Percentiles rank a stretch among this genome's conserved stretches.
Evolutionary conservation across 2,113 vertebrate genomes (phyloP).

Genomic region (Dolichotis patagonum): DNA sequence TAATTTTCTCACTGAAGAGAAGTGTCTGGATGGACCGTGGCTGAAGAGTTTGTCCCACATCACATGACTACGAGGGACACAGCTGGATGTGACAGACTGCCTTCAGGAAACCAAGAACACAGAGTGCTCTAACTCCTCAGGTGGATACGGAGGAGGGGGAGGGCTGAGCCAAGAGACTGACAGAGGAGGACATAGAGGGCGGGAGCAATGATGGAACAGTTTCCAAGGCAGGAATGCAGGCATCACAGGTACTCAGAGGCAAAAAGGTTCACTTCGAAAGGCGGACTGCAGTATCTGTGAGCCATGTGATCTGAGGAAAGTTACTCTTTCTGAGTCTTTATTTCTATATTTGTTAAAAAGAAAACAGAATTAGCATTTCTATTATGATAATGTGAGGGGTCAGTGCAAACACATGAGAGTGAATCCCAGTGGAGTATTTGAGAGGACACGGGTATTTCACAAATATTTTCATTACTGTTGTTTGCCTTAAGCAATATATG

Average conservation of each 20-base stretch:
- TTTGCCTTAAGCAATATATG: not conserved
- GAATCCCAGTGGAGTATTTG: no score
- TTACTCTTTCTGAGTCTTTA: not conserved
- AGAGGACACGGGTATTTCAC: not conserved
- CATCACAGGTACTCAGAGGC: not conserved
- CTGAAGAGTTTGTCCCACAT: not conserved
- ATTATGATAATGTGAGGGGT: not conserved
- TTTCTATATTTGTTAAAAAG: conserved; percentile 16
- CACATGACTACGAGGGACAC: not conserved
- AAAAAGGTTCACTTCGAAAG: not conserved
- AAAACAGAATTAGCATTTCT: not conserved
- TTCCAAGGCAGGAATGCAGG: not conserved
- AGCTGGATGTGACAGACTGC: not conserved
- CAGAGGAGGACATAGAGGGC: not conserved
- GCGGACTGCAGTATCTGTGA: not conserved
- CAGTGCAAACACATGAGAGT: not conserved
- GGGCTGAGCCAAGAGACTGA: not conserved
- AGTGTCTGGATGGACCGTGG: not conserved
- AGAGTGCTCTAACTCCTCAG: not conserved
- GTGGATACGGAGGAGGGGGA: accelerated
- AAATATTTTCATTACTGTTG: not conserved
- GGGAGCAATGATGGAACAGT: not conserved
- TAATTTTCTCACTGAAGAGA: not conserved
- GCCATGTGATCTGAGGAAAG: not conserved
- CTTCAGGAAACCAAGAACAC: not conserved